phyloP scores from a whole-genome alignment of 2,888 invertebrate species.

The Chloromyia formosa region DNA sequence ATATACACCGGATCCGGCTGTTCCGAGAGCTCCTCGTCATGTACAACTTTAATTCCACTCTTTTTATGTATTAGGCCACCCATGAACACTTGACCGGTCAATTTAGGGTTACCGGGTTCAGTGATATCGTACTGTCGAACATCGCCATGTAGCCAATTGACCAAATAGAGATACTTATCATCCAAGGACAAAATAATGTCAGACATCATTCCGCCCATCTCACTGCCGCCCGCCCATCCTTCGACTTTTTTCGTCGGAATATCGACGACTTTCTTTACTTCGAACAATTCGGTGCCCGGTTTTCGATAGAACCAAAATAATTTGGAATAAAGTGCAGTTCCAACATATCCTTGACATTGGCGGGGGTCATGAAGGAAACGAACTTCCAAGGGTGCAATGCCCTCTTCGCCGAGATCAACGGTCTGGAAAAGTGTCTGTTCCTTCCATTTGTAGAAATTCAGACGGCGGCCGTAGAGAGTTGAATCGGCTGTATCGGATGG shows the following conservation, averaged over 20 bases:
- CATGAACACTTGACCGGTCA: constrained; percentile 82
- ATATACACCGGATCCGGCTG: constrained; percentile 75
- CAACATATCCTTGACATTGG: constrained; percentile 86
- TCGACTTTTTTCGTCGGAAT: constrained; percentile 82
- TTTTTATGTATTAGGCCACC: constrained; percentile 84
- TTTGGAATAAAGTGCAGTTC: constrained; percentile 83
- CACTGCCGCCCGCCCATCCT: constrained; percentile 68
- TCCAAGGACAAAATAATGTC: constrained; percentile 95
- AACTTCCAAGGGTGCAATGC: constrained; percentile 88
- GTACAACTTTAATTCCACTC: constrained; percentile 75
- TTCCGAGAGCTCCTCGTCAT: constrained; percentile 75
- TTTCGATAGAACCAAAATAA: constrained; percentile 74
- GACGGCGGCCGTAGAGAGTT: constrained; percentile 79
- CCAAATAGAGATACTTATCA: constrained; percentile 89
- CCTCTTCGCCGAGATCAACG: constrained; percentile 86
- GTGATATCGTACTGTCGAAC: constrained; percentile 94
- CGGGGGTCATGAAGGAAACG: constrained; percentile 94
- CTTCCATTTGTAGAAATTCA: constrained; percentile 93
- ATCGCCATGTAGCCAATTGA: constrained; percentile 94
- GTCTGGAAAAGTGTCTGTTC: constrained; percentile 81
- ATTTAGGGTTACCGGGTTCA: constrained; percentile 80
- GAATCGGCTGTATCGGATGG: constrained; percentile 65
- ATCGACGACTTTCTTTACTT: constrained; percentile 85
- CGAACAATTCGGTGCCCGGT: constrained; percentile 70
- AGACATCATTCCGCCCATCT: constrained; percentile 82